Conservation (phyloP, 2,888 invertebrate species). For the Serripes groenlandicus region DNA sequence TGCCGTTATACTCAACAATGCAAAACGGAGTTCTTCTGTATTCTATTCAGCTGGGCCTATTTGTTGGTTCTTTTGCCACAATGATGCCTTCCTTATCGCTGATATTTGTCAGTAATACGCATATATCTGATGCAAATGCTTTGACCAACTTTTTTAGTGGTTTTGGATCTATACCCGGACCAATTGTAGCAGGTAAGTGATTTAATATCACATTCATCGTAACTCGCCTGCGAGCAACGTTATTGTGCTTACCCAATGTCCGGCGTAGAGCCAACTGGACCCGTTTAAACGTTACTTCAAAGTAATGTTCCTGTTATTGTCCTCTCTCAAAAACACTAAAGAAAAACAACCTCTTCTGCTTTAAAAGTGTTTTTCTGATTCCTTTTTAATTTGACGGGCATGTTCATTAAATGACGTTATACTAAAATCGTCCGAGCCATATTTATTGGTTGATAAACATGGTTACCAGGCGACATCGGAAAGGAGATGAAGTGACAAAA, state of each 20-base stretch:
- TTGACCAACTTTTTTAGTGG: constrained; percentile 60
- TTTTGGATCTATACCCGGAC: constrained; percentile 58
- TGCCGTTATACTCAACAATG: constrained; percentile 42
- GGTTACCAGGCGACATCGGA: too few relatives aligned
- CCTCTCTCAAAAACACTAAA: too few relatives aligned
- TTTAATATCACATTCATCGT: background rate
- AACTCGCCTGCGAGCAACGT: background rate
- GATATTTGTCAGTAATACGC: constrained; percentile 52
- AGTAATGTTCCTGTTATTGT: too few relatives aligned
- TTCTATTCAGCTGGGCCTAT: constrained; percentile 55
- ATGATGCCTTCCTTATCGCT: constrained; percentile 63
- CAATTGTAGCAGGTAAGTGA: constrained; percentile 59
- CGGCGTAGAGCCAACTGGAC: background rate
- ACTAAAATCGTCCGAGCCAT: too few relatives aligned
- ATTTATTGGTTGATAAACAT: too few relatives aligned
- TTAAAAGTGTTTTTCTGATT: too few relatives aligned
- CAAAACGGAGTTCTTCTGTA: constrained; percentile 33
- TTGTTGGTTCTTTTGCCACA: constrained; percentile 53
- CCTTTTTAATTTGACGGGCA: too few relatives aligned
- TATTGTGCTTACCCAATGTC: background rate
- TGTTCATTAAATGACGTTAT: too few relatives aligned
- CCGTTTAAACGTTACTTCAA: too few relatives aligned
- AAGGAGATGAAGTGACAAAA: too few relatives aligned
- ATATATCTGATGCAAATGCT: constrained; percentile 62
- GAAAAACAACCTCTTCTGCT: too few relatives aligned